phyloP scores from a whole-genome alignment of 2,113 vertebrate genomes.

The Sebastes schlegelii region DNA sequence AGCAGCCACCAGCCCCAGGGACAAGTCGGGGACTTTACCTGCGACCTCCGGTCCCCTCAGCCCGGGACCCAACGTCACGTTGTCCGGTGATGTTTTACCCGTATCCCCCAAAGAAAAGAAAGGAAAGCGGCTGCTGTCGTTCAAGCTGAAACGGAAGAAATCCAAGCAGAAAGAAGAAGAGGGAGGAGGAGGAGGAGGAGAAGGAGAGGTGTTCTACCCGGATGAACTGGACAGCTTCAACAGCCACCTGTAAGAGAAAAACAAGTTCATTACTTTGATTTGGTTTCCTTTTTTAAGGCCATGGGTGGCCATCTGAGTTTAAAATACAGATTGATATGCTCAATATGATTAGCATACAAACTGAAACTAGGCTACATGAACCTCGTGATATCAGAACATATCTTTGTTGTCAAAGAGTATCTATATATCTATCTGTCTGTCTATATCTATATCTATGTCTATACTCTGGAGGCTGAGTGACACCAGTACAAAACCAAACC shows the following conservation, averaged over 20 bases:
- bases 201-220: constrained; percentile 58
- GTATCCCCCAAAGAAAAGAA: constrained; percentile 67
- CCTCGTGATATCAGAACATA: no score
- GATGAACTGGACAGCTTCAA: constrained; percentile 65
- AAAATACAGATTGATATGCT: no score
- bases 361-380: no score
- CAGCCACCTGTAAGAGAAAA: constrained; percentile 49
- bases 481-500: no score
- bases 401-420: no score
- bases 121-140: constrained; percentile 25
- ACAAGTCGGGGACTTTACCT: not conserved
- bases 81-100: not conserved
- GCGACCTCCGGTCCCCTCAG: constrained; percentile 16
- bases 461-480: no score
- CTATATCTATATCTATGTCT: no score
- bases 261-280: not conserved
- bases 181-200: not conserved
- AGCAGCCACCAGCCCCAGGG: not conserved
- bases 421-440: no score
- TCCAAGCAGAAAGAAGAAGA: constrained; percentile 37
- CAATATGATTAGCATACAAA: no score
- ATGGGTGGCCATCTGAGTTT: not conserved
- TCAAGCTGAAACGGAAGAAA: constrained; percentile 67
- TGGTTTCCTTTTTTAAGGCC: not conserved
- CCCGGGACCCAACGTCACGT: constrained; percentile 20